These are phyloP conservation scores for Microcebus murinus DNA, from an alignment of 2,113 vertebrate genomes.

Conservation along the genomic window DNA sequence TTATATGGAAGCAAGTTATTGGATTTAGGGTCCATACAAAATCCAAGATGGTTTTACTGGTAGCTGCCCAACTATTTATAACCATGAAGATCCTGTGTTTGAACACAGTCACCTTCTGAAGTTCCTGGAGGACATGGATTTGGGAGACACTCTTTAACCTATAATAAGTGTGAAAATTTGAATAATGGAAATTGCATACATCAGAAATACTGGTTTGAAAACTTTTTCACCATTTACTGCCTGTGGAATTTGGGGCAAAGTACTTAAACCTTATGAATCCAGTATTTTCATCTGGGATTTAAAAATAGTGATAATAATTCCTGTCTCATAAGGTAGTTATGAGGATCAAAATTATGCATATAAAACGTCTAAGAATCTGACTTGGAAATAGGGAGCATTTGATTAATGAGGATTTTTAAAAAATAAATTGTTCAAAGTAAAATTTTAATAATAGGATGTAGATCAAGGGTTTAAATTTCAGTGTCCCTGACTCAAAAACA, in stretches of 20 bases:
- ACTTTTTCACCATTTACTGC: not conserved
- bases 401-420: not conserved
- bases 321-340: not conserved
- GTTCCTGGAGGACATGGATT: not conserved
- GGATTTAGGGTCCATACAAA: not conserved
- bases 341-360: not conserved
- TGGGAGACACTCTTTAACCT: not conserved
- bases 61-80: not conserved
- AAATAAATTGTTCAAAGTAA: not conserved
- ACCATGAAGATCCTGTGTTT: not conserved
- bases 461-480: conserved; percentile 9
- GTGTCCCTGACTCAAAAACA: not conserved
- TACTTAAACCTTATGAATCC: not conserved
- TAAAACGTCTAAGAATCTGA: not conserved
- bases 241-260: not conserved
- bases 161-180: not conserved
- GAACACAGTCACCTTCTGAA: not conserved
- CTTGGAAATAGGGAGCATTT: not conserved
- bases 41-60: not conserved
- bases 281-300: not conserved
- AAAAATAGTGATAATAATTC: not conserved
- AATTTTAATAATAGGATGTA: not conserved
- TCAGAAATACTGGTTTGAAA: not conserved
- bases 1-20: not conserved
- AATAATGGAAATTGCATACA: not conserved